A percentile compares a stretch with the other conserved stretches of the same genome.
Conservation (phyloP, 2,113 vertebrate species). For the Baryphthengus martii region DNA sequence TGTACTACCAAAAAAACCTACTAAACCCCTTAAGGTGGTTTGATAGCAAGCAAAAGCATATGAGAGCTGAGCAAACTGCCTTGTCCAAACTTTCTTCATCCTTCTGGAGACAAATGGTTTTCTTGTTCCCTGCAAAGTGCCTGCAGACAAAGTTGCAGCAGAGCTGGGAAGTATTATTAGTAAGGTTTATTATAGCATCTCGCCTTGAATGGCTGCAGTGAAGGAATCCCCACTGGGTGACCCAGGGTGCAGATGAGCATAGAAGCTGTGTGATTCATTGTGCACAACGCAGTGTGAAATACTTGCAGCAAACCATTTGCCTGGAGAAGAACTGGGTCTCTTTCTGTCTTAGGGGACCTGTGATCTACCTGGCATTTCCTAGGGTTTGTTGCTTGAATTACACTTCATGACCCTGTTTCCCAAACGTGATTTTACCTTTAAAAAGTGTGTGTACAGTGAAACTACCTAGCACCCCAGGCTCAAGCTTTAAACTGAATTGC, state of each 20-base stretch:
- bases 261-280: constrained; percentile 43
- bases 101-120: background rate
- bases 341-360: background rate
- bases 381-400: background rate
- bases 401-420: background rate
- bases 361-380: background rate
- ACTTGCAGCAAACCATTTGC: background rate
- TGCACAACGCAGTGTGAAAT: background rate
- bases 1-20: background rate
- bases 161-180: constrained; percentile 50
- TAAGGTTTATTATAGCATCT: constrained; percentile 50
- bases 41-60: background rate
- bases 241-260: background rate
- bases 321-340: background rate
- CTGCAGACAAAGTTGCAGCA: background rate
- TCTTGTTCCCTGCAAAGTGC: background rate
- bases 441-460: background rate
- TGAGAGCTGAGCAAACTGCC: background rate
- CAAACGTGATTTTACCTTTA: background rate
- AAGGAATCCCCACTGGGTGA: constrained; percentile 53
- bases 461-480: background rate
- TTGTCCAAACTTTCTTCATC: background rate
- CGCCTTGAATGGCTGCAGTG: constrained; percentile 4
- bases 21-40: background rate
- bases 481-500: background rate